Evolutionary conservation across 2,113 vertebrate species (phyloP), one percentile per base, ranked within the genome.

Genomic region (Pavo muticus): DNA sequence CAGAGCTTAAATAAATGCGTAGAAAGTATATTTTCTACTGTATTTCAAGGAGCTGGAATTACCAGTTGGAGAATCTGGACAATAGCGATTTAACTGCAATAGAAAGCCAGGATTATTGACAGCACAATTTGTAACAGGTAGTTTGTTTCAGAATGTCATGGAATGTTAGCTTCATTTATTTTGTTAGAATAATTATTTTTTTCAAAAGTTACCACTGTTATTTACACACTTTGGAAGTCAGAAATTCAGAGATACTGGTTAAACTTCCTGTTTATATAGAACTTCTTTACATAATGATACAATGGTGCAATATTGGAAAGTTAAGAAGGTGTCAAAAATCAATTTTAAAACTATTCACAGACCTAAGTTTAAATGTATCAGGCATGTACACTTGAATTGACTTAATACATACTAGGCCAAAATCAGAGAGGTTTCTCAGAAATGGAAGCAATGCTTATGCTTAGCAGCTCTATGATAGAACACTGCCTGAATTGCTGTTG

Each of bases 391-490:
- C 24, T 14, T 74, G 23, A 29, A 21, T 60, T 63, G 13, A 18
- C 54, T 56, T 56, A 56, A 60, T 76, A 18, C 12, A 42, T 32
- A n/a, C 4, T 4, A 32, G 29, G 35, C 32, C 80, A 91, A 59
- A 72, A 40, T 48, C 3, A 11, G 6, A 1, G 27, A 60, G 9
- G 5, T 56, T 9, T 2, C 56, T 93, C 37, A 77, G 70, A 78
- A 81, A 50, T 57, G 56, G 3, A 54, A 44, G 12, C 29, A 40
- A 68, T 59, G 10, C 70, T 87, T 88, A 71, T 52, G 25, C 25
- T 54, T 54, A 54, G 90, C 44, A 72, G 39, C 48, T 76, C 59
- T 76, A 59, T 79, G 82, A 82, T n/a, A 93, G 44, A 86, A 56
- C 9, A 40, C 7, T 80, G 16, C 71, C 32, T 75, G 59, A 79